These are phyloP conservation scores for Ovis aries DNA, from an alignment of 2,113 vertebrate species.

Conservation along the genomic window ARS-UI_Ramb_v3.0 NC_056071.1:18425501-18426000, in stretches of 20 bases:
- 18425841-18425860: neutral
- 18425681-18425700: neutral
- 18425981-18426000: neutral
- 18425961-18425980: neutral
- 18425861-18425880: neutral
- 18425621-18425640: neutral
- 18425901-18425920: neutral
- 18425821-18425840: neutral
- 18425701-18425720: accelerated
- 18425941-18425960: neutral
- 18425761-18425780: neutral
- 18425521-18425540: neutral
- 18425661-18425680: neutral
- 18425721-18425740: neutral
- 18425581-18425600: neutral
- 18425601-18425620: neutral
- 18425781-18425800: neutral
- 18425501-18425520: accelerated
- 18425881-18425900: neutral
- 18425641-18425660: neutral
- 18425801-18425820: neutral
- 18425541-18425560: neutral
- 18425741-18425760: neutral
- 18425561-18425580: neutral
- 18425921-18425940: neutral